These are phyloP conservation scores for Drosophila arawakana DNA, from an alignment of 1,140 invertebrate genomes.

Conservation along the genomic window DNA sequence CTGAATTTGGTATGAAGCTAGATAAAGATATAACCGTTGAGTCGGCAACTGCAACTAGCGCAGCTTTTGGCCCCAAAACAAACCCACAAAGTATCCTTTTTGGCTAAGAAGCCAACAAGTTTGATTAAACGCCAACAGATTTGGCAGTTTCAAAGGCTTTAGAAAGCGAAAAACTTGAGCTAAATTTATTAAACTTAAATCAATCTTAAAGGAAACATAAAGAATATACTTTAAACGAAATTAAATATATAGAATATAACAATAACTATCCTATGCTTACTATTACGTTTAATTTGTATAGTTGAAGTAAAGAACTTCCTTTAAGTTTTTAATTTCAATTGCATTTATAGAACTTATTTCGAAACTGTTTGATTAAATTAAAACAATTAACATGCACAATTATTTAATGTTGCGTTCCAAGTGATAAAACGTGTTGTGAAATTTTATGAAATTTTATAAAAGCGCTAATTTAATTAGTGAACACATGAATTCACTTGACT, in stretches of 20 bases:
- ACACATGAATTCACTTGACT: slow-evolving; percentile 26
- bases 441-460: slow-evolving; percentile 22
- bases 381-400: slow-evolving; percentile 30
- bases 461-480: slow-evolving; percentile 37
- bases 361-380: slow-evolving; percentile 26
- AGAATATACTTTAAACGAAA: too few relatives aligned
- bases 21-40: neutral
- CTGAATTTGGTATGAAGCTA: slow-evolving; percentile 13
- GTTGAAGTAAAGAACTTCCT: too few relatives aligned
- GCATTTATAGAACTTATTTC: neutral
- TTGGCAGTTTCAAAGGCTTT: slow-evolving; percentile 16
- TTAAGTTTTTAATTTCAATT: too few relatives aligned
- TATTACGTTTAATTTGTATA: too few relatives aligned
- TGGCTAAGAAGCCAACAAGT: slow-evolving; percentile 30
- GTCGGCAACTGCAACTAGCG: neutral
- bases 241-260: too few relatives aligned
- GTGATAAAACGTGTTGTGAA: slow-evolving; percentile 19
- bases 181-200: slow-evolving; percentile 3
- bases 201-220: too few relatives aligned
- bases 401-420: slow-evolving; percentile 24
- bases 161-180: slow-evolving; percentile 21
- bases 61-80: neutral
- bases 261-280: too few relatives aligned
- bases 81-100: slow-evolving; percentile 26
- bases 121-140: slow-evolving; percentile 42